A percentile compares a stretch with the other conserved stretches of the same genome.
Conservation (phyloP, 2,113 vertebrate genomes). For the Silurus asotus region DNA sequence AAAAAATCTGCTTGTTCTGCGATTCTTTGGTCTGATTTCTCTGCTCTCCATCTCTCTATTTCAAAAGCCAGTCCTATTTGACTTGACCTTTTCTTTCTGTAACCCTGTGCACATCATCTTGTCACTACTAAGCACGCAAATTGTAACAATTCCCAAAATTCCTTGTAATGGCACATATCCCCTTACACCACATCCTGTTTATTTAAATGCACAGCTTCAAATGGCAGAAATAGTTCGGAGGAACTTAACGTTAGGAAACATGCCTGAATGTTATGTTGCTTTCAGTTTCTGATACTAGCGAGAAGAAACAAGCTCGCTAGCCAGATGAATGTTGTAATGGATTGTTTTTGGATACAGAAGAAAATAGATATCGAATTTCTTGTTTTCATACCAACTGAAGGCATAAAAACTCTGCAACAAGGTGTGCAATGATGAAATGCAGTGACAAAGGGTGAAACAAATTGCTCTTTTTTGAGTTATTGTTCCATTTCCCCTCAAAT, state of each 20-base stretch:
- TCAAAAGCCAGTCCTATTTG: background rate
- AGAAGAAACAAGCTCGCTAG: background rate
- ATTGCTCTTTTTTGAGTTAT: background rate
- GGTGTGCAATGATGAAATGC: background rate
- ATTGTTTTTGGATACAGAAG: background rate
- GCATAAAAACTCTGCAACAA: too few relatives aligned
- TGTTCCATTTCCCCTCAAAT: background rate
- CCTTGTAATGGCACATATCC: background rate
- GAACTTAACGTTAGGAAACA: background rate
- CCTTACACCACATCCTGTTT: background rate
- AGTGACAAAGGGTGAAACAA: background rate
- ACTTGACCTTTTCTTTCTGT: background rate
- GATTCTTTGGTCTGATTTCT: background rate
- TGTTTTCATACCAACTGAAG: background rate
- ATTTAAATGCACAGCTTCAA: background rate
- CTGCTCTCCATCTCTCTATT: background rate
- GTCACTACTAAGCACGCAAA: background rate
- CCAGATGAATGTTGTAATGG: background rate
- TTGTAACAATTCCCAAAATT: too few relatives aligned
- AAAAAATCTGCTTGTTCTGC: background rate
- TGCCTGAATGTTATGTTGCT: background rate
- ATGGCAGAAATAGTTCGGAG: background rate
- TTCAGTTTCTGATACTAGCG: background rate
- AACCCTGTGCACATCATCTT: too few relatives aligned
- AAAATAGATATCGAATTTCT: background rate